Percentiles rank a stretch among this genome's conserved stretches.
phyloP scores from a whole-genome alignment of 2,797 vertebrate genomes.

The Megaceryle alcyon region DNA sequence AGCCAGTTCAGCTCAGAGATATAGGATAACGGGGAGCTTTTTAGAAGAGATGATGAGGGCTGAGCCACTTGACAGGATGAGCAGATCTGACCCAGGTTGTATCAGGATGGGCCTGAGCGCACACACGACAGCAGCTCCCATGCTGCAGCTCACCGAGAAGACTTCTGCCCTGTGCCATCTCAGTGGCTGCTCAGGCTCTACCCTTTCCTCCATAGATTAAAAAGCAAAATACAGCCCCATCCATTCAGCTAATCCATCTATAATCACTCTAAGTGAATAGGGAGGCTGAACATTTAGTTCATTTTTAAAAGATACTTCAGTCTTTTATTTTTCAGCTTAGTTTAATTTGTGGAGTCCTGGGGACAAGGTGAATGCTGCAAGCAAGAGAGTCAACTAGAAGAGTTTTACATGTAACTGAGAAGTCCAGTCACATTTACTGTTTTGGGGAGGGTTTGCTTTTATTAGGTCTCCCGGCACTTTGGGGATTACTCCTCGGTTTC shows the following conservation, averaged over 20 bases:
- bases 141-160: rapidly evolving
- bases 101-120: neutral
- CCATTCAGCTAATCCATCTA: neutral
- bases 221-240: neutral
- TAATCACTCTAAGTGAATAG: neutral
- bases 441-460: neutral
- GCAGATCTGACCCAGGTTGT: neutral
- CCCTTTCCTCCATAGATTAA: neutral
- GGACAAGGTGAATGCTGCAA: neutral
- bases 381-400: neutral
- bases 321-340: slow-evolving; percentile 1
- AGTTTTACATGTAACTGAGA: neutral
- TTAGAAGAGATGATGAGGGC: neutral
- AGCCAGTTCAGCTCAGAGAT: neutral
- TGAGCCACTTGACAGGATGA: neutral
- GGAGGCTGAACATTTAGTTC: neutral
- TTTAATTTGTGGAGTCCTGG: neutral
- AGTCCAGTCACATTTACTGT: rapidly evolving
- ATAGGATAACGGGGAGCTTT: neutral
- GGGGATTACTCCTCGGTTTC: neutral
- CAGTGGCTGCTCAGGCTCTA: neutral
- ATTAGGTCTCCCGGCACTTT: neutral
- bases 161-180: neutral
- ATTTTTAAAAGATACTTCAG: neutral
- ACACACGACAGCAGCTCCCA: rapidly evolving